Base-by-base conservation (phyloP, 2,888 invertebrate species). In the Cryptus viduatorius region DNA sequence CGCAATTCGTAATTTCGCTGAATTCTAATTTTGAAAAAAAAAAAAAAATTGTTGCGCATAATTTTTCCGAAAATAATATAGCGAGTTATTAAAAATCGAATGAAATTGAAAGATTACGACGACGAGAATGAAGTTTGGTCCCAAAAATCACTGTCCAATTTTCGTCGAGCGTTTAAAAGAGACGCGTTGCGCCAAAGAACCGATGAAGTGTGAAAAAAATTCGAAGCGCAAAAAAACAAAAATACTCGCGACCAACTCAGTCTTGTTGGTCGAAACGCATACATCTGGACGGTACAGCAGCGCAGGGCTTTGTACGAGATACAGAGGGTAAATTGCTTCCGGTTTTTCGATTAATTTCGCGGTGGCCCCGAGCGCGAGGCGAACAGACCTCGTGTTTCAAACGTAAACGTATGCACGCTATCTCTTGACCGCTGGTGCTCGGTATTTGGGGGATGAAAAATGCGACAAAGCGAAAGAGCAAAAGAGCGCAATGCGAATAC, bases 341-440 rank as follows among this genome's bases (percentile, higher is more conserved):
- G 86, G 88, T 91, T 90, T 91, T 88, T 90, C 90, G 89, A 91
- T 91, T 91, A 90, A 91, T 90, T 71, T 89, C 89, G 86, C 89
- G 86, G 85, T 31, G 72, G 82, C 76, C 85, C 69, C 31, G 73
- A 82, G 86, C 83, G 31, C 84, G 59, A 75, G 73, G 75, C 67
- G 61, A 59, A 48, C 61, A 48, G n/a, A 14, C 37, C 79, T 61
- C 64, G 37, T 64, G n/a, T 59, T 42, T 65, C 77, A 31, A 53
- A 37, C 50, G 48, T 64, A 78, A 59, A 48, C 61, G 59, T 37
- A 56, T 50, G 56, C 72, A 67, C 67, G 56, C 67, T 56, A 65
- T 69, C 44, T 59, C 67, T 68, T 37, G 24, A 12, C 42, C 19
- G 59, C 12, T 37, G 46, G 42, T 67, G 53, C 71, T 14, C 42